Evolutionary conservation across 2,888 invertebrate genomes (phyloP).

Genomic region (Nasonovia ribisnigri): DNA sequence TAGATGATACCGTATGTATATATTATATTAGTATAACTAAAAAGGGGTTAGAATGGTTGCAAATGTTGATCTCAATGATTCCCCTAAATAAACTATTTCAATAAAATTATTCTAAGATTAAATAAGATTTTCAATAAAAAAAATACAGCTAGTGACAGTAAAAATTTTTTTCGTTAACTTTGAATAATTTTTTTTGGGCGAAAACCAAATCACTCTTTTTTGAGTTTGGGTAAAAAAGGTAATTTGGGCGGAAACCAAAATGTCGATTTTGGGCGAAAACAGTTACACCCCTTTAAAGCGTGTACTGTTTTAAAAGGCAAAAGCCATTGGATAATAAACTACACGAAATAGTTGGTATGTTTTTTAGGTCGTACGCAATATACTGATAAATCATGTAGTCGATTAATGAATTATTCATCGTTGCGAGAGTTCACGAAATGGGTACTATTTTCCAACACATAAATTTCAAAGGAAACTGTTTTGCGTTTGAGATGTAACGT

Average conservation of each 20-base stretch:
- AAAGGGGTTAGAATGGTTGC: neutral
- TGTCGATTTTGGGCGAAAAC: too few relatives aligned
- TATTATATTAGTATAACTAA: neutral
- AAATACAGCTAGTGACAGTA: too few relatives aligned
- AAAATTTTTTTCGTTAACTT: too few relatives aligned
- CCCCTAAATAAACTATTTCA: neutral
- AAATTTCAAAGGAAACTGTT: neutral
- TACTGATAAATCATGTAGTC: neutral
- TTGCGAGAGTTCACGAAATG: neutral
- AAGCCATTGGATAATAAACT: neutral
- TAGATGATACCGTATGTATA: neutral
- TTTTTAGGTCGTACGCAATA: neutral
- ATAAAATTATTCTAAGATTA: too few relatives aligned
- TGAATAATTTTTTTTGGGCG: too few relatives aligned
- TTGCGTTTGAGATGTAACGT: neutral
- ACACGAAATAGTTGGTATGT: neutral
- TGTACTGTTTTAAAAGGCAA: neutral
- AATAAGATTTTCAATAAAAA: too few relatives aligned
- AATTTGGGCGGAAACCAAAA: too few relatives aligned
- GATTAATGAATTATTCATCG: neutral
- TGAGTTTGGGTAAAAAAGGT: too few relatives aligned
- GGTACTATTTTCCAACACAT: neutral
- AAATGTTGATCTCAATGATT: neutral
- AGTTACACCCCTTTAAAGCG: too few relatives aligned
- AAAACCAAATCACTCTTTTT: too few relatives aligned